phyloP scores from a whole-genome alignment of 2,797 vertebrate genomes.

The Sternotherus odoratus region DNA sequence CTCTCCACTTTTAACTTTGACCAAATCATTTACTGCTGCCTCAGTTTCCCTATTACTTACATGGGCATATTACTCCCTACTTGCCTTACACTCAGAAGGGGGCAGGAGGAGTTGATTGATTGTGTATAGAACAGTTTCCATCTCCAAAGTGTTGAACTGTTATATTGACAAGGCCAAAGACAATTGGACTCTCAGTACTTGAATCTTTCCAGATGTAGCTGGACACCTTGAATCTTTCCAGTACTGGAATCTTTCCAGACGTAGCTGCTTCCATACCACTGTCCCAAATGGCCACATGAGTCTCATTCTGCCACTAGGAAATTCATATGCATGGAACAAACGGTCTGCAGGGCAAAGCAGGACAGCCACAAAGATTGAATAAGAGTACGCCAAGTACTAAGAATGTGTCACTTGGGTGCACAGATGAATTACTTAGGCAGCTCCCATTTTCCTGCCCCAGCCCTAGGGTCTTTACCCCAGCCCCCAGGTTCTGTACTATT shows the following conservation, averaged over 20 bases:
- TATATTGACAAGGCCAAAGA: neutral
- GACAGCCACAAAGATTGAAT: neutral
- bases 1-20: neutral
- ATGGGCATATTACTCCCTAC: neutral
- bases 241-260: neutral
- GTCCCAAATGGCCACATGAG: neutral
- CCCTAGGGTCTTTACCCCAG: neutral
- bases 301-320: neutral
- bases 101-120: neutral
- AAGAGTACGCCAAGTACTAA: neutral
- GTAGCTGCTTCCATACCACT: neutral
- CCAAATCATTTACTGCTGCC: neutral
- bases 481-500: neutral
- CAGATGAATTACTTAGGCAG: neutral
- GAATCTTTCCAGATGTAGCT: neutral
- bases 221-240: neutral
- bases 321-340: neutral
- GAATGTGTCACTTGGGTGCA: neutral
- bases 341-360: neutral
- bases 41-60: neutral
- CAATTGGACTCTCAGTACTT: neutral
- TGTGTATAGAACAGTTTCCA: neutral
- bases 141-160: neutral
- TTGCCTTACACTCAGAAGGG: neutral
- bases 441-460: neutral